Conservation (phyloP, 2,888 invertebrate species). For the Scrobipalpa costella region DNA sequence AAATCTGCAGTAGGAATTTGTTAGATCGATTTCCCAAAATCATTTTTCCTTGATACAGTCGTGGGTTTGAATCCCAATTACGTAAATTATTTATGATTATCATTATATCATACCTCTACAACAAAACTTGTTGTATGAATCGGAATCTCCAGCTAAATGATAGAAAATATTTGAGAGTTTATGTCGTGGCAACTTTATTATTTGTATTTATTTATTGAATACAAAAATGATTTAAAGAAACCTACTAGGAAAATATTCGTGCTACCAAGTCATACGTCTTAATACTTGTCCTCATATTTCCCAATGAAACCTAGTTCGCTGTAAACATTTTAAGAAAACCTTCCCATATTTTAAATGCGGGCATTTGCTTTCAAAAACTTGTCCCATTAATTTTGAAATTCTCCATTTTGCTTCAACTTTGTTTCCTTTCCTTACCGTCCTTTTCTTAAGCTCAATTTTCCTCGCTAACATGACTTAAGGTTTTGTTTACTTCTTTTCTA, state of each 20-base stretch:
- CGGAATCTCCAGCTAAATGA: no score
- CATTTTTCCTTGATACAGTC: no score
- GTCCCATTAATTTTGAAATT: constrained; percentile 2
- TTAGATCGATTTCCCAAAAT: no score
- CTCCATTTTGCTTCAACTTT: background rate
- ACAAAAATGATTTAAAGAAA: background rate
- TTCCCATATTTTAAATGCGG: constrained; percentile 7
- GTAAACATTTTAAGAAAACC: constrained; percentile 1
- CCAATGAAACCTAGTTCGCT: background rate
- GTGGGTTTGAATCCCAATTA: no score
- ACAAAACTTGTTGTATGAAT: no score
- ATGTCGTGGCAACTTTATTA: no score
- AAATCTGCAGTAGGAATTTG: no score
- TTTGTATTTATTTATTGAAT: no score
- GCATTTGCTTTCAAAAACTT: constrained; percentile 9
- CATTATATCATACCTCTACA: no score
- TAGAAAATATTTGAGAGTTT: no score
- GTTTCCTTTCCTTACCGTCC: background rate
- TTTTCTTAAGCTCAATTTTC: background rate
- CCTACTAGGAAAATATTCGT: background rate
- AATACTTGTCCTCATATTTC: background rate
- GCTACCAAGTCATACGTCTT: background rate
- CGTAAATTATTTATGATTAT: no score
- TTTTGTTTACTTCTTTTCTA: constrained; percentile 5
- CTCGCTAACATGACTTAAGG: constrained; percentile 1